Base-by-base conservation (phyloP, 2,888 invertebrate species). In the Corythucha ciliata region DNA sequence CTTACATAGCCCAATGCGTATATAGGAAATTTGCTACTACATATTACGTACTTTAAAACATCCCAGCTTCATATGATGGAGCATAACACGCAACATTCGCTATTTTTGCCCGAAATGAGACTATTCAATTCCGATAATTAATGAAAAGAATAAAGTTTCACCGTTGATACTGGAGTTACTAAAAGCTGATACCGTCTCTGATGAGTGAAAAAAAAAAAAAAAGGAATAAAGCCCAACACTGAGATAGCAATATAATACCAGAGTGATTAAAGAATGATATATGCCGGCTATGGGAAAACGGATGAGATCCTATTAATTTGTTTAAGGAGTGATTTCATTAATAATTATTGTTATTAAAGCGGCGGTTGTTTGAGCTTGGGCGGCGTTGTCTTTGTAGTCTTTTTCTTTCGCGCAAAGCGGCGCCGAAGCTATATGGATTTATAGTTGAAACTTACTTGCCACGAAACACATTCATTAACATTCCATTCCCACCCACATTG, bases 321-420 rank as follows among this genome's bases (percentile, higher is more conserved):
- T 56, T 53, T 56, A 53, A 48, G 56, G 53, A 46, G 53, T 51
- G 37, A 50, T 56, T 56, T 56, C 56, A 53, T 56, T 53, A 46
- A 56, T 56, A 53, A 56, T 56, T 53, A 56, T 56, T 29, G 45
- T 50, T 54, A 52, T 48, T 48, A 42, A 25, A 37, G 41, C 41
- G 42, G 36, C 26, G 48, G 52, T 16, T 51, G 44, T 51, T 32
- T 39, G 5, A 39, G 40, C 14, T 27, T 37, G 45, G 36, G 44
- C 21, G 36, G 44, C 51, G 40, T 37, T 24, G 32, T 32, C 45
- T 51, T 51, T 48, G 48, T 48, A 37, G 37, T 39, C 39, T 37
- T 39, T 29, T 39, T 24, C 26, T 34, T 24, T 20, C 20, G 32
- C 48, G 37, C 37, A 22, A 24, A 24, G 41, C 51, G 51, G 45